These are phyloP conservation scores for Empidonax traillii DNA, from an alignment of 2,113 vertebrate genomes.

Conservation along the genomic window DNA sequence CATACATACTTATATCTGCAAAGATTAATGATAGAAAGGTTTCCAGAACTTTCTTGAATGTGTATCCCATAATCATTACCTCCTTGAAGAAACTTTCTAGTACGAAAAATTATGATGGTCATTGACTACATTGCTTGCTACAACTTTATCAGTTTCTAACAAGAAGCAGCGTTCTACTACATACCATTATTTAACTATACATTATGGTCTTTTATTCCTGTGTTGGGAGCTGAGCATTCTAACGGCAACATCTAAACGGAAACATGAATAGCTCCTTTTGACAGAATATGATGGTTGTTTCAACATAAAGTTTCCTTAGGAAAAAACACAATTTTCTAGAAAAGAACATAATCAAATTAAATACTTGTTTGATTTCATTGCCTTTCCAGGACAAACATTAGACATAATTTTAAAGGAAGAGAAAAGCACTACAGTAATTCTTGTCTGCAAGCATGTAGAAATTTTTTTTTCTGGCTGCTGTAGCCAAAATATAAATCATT, in stretches of 20 bases:
- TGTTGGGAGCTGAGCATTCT: background rate
- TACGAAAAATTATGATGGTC: background rate
- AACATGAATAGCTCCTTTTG: background rate
- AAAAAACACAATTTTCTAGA: background rate
- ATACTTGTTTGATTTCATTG: background rate
- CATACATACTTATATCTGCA: background rate
- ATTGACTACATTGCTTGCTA: background rate
- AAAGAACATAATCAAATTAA: background rate
- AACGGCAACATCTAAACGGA: background rate
- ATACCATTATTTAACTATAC: background rate
- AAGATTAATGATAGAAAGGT: background rate
- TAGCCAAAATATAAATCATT: constrained; percentile 55
- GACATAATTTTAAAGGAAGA: background rate
- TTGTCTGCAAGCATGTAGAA: background rate
- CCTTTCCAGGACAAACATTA: constrained; percentile 4
- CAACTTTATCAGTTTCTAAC: background rate
- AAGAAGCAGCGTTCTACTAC: background rate
- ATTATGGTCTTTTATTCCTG: background rate
- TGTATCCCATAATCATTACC: background rate
- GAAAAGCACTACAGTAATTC: background rate
- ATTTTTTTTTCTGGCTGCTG: constrained; percentile 7
- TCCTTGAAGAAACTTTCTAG: background rate
- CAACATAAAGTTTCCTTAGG: background rate
- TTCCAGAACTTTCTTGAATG: background rate
- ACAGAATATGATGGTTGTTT: background rate